A percentile compares a stretch with the other conserved stretches of the same genome.
These are phyloP conservation scores for Drosophila parvula DNA, from an alignment of 1,140 invertebrate genomes.

Conservation along the genomic window DNA sequence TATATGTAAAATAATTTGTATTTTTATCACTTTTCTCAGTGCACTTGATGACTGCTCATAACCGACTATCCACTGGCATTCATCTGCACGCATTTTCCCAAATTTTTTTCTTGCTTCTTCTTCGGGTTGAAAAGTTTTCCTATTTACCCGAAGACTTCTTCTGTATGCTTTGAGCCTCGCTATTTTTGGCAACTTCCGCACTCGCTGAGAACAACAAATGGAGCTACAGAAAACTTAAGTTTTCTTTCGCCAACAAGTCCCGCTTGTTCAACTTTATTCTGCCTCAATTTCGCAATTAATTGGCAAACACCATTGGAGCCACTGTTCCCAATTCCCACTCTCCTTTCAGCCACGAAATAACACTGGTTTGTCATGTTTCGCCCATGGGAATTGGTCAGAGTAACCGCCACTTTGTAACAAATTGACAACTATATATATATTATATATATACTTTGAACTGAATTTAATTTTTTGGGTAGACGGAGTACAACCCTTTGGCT, in stretches of 20 bases:
- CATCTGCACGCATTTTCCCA: slow-evolving; percentile 38
- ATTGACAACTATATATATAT: slow-evolving; percentile 36
- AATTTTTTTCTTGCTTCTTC: slow-evolving; percentile 3
- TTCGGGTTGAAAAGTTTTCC: slow-evolving; percentile 45
- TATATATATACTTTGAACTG: slow-evolving; percentile 7
- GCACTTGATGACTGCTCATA: slow-evolving; percentile 44
- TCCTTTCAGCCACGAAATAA: background rate
- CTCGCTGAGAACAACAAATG: slow-evolving; percentile 21
- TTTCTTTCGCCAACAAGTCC: slow-evolving; percentile 1
- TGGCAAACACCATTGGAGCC: slow-evolving; percentile 34
- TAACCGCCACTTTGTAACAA: slow-evolving; percentile 34
- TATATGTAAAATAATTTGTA: background rate
- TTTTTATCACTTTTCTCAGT: background rate
- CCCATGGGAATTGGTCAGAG: slow-evolving; percentile 16
- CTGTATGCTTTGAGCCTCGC: slow-evolving; percentile 26
- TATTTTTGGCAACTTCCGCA: slow-evolving; percentile 42
- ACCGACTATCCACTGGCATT: slow-evolving; percentile 61
- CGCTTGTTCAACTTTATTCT: slow-evolving; percentile 32
- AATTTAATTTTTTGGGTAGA: slow-evolving; percentile 33
- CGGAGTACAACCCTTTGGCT: slow-evolving; percentile 6
- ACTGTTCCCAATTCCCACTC: background rate
- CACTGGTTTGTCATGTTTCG: slow-evolving; percentile 8
- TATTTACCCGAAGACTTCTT: slow-evolving; percentile 35
- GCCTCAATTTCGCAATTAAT: slow-evolving; percentile 50
- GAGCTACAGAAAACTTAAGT: slow-evolving; percentile 21